Conservation (phyloP, 2,797 vertebrate species). For the Sebastes reedi region DNA sequence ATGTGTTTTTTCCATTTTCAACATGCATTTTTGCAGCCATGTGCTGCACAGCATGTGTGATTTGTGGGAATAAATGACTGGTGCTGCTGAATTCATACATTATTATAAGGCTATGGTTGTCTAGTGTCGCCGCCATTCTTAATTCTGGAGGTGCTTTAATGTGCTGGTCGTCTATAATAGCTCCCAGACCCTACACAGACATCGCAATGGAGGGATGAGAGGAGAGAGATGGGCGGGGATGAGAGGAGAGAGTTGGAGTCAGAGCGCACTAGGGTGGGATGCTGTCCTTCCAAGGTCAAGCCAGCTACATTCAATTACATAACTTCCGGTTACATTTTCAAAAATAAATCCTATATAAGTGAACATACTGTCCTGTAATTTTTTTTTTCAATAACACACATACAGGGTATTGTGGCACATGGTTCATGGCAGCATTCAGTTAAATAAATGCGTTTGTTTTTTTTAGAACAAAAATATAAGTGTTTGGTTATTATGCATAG, state of each 20-base stretch:
- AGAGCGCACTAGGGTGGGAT: conserved; percentile 76
- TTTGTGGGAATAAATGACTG: background rate
- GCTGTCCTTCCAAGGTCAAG: conserved; percentile 52
- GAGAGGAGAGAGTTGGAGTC: conserved; percentile 50
- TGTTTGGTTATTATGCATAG: fast-evolving
- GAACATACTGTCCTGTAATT: fast-evolving
- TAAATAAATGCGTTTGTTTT: background rate
- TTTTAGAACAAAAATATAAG: background rate
- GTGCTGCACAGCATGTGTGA: background rate
- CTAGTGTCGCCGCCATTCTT: conserved; percentile 49
- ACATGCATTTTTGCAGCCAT: background rate
- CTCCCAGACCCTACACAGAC: conserved; percentile 63
- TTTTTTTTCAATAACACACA: background rate
- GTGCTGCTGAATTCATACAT: background rate
- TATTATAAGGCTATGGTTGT: background rate
- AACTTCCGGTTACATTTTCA: conserved; percentile 16
- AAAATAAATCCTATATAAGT: background rate
- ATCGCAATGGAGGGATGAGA: conserved; percentile 60
- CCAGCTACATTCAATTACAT: fast-evolving
- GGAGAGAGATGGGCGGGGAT: conserved; percentile 54
- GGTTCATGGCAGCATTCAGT: background rate
- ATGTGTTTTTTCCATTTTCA: background rate
- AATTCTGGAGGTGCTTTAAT: conserved; percentile 65
- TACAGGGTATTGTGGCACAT: fast-evolving
- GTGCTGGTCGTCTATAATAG: conserved; percentile 59